phyloP scores from a whole-genome alignment of 2,797 vertebrate genomes.

The Pteropus rufus region DNA sequence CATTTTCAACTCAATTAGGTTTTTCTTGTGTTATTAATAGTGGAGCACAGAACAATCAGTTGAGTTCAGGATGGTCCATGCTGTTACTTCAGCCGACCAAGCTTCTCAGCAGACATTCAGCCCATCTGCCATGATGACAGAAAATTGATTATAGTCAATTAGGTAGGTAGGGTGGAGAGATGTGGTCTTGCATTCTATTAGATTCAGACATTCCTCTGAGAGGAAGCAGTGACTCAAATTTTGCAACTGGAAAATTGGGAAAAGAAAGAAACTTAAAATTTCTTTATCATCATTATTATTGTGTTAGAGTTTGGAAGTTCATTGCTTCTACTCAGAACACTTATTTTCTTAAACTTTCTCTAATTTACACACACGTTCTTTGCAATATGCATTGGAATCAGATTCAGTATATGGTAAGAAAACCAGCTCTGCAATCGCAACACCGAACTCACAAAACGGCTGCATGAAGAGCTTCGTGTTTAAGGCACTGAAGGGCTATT shows the following conservation, averaged over 20 bases:
- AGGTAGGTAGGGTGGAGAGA: neutral
- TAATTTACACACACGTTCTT: neutral
- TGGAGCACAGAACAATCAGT: neutral
- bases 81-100: neutral
- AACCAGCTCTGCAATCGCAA: neutral
- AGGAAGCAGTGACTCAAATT: constrained; percentile 8
- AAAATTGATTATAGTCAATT: neutral
- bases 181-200: neutral
- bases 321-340: neutral
- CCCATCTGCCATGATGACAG: neutral
- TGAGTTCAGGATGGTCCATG: neutral
- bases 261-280: constrained; percentile 11
- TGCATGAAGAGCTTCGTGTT: constrained; percentile 1
- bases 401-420: neutral
- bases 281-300: neutral
- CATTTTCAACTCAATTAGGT: neutral
- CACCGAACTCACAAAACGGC: neutral
- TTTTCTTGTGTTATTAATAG: constrained; percentile 52
- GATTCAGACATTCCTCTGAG: neutral
- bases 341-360: neutral
- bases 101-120: neutral
- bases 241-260: constrained; percentile 10
- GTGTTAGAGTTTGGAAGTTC: neutral
- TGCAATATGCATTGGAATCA: neutral
- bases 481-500: constrained; percentile 36